Evolutionary conservation across 2,797 vertebrate species (phyloP).

Genomic region (Neosilurus hyrtlii): DNA sequence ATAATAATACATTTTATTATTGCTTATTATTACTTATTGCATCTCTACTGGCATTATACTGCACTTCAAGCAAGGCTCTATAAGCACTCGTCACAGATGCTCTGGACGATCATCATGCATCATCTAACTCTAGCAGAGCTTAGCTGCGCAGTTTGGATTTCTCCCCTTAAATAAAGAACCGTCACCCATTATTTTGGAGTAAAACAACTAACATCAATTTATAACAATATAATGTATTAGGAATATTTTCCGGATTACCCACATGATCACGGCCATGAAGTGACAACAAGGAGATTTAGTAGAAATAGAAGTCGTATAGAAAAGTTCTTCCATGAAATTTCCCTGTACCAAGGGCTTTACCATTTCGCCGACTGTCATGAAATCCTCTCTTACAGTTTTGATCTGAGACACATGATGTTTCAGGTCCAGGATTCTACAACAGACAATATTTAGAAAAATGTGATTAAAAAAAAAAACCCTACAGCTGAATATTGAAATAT

Average conservation of each 20-base stretch:
- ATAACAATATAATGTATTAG: neutral
- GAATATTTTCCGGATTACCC: neutral
- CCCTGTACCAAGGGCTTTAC: conserved; percentile 52
- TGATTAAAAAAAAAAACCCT: neutral
- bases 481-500: neutral
- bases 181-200: neutral
- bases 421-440: conserved; percentile 43
- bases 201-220: neutral
- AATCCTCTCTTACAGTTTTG: conserved; percentile 68
- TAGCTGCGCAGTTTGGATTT: neutral
- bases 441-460: neutral
- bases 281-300: neutral
- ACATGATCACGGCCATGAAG: neutral
- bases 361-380: conserved; percentile 66
- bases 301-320: neutral
- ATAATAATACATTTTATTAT: too few relatives aligned
- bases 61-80: neutral
- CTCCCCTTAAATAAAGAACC: neutral
- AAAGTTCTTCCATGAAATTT: neutral
- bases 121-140: neutral
- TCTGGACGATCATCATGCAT: too few relatives aligned
- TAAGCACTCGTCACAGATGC: neutral
- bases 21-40: neutral
- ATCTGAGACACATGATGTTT: conserved; percentile 59
- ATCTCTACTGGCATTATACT: neutral